A percentile compares a stretch with the other conserved stretches of the same genome.
Conservation (phyloP, 2,888 invertebrate genomes). For the Pheosia gnoma region DNA sequence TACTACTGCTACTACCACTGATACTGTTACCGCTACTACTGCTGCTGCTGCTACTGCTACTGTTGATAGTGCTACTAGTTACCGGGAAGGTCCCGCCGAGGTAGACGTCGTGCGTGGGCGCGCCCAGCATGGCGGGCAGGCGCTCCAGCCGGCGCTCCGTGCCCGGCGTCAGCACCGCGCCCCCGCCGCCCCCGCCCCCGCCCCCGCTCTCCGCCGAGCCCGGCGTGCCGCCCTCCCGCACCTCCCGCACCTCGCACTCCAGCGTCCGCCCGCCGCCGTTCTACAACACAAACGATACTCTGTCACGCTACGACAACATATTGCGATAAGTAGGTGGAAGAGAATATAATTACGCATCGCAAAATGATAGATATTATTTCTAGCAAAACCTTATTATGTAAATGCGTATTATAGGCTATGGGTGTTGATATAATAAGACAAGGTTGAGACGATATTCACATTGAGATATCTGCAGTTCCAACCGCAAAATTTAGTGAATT, state of each 20-base stretch:
- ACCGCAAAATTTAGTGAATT: no score
- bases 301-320: no score
- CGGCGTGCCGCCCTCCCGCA: constrained; percentile 21
- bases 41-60: no score
- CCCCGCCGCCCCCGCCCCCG: constrained; percentile 46
- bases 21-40: no score
- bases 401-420: no score
- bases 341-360: no score
- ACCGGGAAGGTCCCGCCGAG: constrained; percentile 91
- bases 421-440: no score
- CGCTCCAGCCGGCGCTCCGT: constrained; percentile 74
- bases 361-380: neutral
- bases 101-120: constrained; percentile 88
- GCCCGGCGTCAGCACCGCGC: constrained; percentile 70
- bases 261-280: constrained; percentile 51
- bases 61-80: constrained; percentile 22
- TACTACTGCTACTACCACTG: no score
- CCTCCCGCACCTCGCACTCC: constrained; percentile 16
- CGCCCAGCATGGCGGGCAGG: constrained; percentile 75
- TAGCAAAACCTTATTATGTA: no score
- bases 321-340: no score
- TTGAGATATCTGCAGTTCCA: no score
- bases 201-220: constrained; percentile 41
- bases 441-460: no score
- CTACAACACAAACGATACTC: constrained; percentile 29